Evolutionary conservation across 2,888 invertebrate species (phyloP).

Genomic region (Agonopterix heracliana): DNA sequence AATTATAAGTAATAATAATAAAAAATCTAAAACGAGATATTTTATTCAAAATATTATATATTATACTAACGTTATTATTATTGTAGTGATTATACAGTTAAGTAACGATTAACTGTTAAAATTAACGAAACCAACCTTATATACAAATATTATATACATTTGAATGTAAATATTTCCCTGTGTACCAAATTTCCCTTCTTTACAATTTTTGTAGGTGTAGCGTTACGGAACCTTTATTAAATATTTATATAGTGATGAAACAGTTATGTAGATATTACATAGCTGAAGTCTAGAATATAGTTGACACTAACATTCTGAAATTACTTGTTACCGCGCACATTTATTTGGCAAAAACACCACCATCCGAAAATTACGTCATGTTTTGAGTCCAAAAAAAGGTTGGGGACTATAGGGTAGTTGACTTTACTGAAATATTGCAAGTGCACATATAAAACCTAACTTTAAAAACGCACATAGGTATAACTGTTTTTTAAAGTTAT

Average conservation of each 20-base stretch:
- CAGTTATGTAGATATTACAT: constrained; percentile 15
- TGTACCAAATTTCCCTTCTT: constrained; percentile 74
- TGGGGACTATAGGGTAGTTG: too few relatives aligned
- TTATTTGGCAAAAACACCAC: too few relatives aligned
- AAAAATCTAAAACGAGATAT: constrained; percentile 54
- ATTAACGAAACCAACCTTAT: constrained; percentile 63
- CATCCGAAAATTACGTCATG: too few relatives aligned
- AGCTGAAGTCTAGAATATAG: too few relatives aligned
- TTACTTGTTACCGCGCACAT: too few relatives aligned
- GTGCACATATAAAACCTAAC: too few relatives aligned
- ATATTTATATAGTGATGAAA: constrained; percentile 17
- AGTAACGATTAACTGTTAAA: constrained; percentile 35
- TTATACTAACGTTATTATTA: constrained; percentile 67
- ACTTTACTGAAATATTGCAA: too few relatives aligned
- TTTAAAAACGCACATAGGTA: too few relatives aligned
- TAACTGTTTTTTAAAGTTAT: too few relatives aligned
- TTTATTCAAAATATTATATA: constrained; percentile 59
- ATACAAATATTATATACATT: constrained; percentile 65
- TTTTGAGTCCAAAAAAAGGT: too few relatives aligned
- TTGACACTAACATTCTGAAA: neutral
- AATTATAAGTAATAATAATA: neutral
- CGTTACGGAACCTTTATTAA: constrained; percentile 20
- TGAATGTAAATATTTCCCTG: constrained; percentile 66
- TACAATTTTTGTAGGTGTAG: constrained; percentile 71
- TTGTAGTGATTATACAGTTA: constrained; percentile 50